phyloP scores from a whole-genome alignment of 2,113 vertebrate genomes.

The Rhea pennata region DNA sequence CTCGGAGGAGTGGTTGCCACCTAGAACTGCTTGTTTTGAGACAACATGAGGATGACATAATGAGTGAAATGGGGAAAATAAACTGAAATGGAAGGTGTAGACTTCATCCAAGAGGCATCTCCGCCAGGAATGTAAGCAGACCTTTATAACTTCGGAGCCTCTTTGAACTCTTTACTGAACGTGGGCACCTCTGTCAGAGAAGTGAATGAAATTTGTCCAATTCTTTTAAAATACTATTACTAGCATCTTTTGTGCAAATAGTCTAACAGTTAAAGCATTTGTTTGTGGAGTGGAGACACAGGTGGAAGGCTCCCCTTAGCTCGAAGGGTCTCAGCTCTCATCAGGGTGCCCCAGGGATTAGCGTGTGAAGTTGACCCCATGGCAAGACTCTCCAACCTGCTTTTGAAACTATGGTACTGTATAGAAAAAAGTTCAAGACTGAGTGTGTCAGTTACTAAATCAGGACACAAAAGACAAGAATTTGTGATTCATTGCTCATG shows the following conservation, averaged over 20 bases:
- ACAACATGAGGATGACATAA: neutral
- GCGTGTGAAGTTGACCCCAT: neutral
- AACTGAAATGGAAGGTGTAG: neutral
- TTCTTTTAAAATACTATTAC: neutral
- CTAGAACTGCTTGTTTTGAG: neutral
- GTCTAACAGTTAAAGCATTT: neutral
- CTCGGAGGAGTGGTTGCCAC: neutral
- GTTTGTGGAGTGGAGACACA: neutral
- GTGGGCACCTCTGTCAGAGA: neutral
- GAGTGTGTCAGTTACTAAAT: neutral
- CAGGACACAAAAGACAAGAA: neutral
- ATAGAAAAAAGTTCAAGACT: neutral
- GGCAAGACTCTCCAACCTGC: neutral
- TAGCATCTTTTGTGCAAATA: neutral
- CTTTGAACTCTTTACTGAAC: neutral
- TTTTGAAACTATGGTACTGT: neutral
- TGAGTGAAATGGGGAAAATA: neutral
- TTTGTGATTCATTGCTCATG: neutral
- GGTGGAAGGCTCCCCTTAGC: rapidly evolving
- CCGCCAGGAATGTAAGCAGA: neutral
- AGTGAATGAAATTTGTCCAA: neutral
- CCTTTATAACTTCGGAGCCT: neutral
- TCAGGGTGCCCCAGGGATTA: neutral
- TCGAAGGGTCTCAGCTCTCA: neutral
- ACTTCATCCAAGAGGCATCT: neutral